A percentile compares a stretch with the other conserved stretches of the same genome.
phyloP scores from a whole-genome alignment of 2,113 vertebrate species.

The Proterorhinus semilunaris region DNA sequence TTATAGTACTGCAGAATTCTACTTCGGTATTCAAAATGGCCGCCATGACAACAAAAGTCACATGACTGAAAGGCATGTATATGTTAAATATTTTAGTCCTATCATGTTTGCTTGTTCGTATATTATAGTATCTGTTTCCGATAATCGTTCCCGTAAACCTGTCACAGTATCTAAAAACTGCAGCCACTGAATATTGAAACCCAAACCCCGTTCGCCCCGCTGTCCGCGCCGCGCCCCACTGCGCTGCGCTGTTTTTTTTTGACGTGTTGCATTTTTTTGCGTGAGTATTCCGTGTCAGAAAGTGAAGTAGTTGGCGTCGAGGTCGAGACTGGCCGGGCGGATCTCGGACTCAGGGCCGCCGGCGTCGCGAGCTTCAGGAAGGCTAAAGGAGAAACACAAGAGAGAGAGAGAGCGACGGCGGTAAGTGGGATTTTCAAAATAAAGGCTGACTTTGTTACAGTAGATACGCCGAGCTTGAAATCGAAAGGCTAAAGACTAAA shows the following conservation, averaged over 20 bases:
- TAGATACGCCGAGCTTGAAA: neutral
- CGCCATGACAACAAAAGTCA: too few species aligned
- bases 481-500: too few species aligned
- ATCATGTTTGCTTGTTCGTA: too few species aligned
- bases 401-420: neutral
- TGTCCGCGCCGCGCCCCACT: conserved; percentile 54
- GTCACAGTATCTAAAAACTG: neutral
- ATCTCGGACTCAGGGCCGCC: conserved; percentile 10
- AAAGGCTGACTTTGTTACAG: neutral
- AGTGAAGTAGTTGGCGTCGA: conserved; percentile 68
- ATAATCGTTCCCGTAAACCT: too few species aligned
- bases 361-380: conserved; percentile 66
- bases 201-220: conserved; percentile 5
- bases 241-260: conserved; percentile 15
- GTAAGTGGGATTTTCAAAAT: neutral
- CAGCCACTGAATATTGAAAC: neutral
- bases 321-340: conserved; percentile 11
- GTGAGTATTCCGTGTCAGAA: conserved; percentile 55
- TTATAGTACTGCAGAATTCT: too few species aligned
- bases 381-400: conserved; percentile 56
- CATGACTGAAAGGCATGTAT: too few species aligned
- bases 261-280: conserved; percentile 44
- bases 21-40: too few species aligned
- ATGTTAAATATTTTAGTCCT: too few species aligned
- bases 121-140: too few species aligned